phyloP scores from a whole-genome alignment of 2,797 vertebrate species.

The Acestrorhynchus altus region DNA sequence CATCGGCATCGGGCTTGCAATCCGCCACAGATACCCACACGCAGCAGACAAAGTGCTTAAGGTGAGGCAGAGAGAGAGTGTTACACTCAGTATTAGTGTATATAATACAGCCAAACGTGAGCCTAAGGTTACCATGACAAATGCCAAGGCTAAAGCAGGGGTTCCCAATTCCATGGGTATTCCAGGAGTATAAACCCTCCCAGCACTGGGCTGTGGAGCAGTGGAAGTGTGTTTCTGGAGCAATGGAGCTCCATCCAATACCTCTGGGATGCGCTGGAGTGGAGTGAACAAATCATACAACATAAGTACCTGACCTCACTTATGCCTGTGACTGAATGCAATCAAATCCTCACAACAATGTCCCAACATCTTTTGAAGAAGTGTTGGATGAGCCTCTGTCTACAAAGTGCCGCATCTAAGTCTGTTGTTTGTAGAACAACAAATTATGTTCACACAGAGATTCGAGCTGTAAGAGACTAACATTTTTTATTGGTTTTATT shows the following conservation, averaged over 20 bases:
- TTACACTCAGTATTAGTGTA: no score
- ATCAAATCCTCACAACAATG: not conserved
- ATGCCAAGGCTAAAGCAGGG: not conserved
- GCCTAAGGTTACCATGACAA: not conserved
- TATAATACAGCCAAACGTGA: not conserved
- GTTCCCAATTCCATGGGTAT: no score
- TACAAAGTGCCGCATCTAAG: no score
- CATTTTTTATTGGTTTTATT: no score
- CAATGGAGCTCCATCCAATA: not conserved
- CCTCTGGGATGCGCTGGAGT: not conserved
- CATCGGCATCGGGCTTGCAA: slow-evolving; percentile 88
- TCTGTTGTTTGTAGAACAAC: no score
- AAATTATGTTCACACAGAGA: no score
- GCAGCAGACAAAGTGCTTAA: slow-evolving; percentile 90
- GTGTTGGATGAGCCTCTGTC: no score
- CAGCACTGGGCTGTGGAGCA: no score
- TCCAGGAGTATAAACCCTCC: no score
- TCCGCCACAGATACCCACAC: slow-evolving; percentile 85
- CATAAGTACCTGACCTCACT: not conserved
- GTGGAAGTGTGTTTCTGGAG: not conserved
- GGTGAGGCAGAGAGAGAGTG: slow-evolving; percentile 74
- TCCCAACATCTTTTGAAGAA: not conserved
- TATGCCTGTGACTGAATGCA: not conserved
- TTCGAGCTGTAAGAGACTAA: no score
- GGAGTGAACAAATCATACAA: not conserved